A percentile compares a stretch with the other conserved stretches of the same genome.
Evolutionary conservation across 2,797 vertebrate genomes (phyloP).

Genomic region (Tapirus indicus): DNA sequence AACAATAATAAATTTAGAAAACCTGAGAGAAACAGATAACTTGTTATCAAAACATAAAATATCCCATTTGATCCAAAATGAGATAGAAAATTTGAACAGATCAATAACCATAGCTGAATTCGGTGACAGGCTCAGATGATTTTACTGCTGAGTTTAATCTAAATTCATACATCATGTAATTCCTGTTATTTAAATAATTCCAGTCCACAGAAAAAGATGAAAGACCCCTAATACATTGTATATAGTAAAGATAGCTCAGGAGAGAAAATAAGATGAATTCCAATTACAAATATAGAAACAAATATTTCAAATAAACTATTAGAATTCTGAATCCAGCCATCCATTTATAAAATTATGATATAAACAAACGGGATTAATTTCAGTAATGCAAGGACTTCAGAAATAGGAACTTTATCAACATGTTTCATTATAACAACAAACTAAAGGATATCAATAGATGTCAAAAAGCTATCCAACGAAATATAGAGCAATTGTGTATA

Average conservation of each 20-base stretch:
- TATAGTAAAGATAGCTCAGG: conserved; percentile 55
- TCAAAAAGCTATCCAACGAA: conserved; percentile 44
- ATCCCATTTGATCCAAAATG: conserved; percentile 44
- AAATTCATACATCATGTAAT: conserved; percentile 68
- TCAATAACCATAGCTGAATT: conserved; percentile 40
- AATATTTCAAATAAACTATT: conserved; percentile 69
- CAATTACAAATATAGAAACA: conserved; percentile 66
- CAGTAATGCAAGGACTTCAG: conserved; percentile 53
- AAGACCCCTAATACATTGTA: conserved; percentile 40
- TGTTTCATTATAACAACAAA: conserved; percentile 58
- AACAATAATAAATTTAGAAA: conserved; percentile 25
- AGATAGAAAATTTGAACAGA: conserved; percentile 59
- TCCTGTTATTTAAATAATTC: conserved; percentile 71
- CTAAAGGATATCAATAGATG: conserved; percentile 17
- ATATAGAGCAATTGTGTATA: conserved; percentile 9
- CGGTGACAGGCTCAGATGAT: background rate
- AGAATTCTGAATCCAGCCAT: conserved; percentile 52
- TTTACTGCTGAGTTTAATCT: conserved; percentile 63
- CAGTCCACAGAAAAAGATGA: conserved; percentile 51
- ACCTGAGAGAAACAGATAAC: background rate
- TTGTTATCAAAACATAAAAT: conserved; percentile 62
- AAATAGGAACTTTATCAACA: conserved; percentile 62
- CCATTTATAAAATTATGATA: conserved; percentile 66
- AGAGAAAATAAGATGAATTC: conserved; percentile 67
- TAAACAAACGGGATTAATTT: conserved; percentile 71